A percentile compares a stretch with the other conserved stretches of the same genome.
Evolutionary conservation across 2,113 vertebrate genomes (phyloP).

Genomic region (Cavia aperea): DNA sequence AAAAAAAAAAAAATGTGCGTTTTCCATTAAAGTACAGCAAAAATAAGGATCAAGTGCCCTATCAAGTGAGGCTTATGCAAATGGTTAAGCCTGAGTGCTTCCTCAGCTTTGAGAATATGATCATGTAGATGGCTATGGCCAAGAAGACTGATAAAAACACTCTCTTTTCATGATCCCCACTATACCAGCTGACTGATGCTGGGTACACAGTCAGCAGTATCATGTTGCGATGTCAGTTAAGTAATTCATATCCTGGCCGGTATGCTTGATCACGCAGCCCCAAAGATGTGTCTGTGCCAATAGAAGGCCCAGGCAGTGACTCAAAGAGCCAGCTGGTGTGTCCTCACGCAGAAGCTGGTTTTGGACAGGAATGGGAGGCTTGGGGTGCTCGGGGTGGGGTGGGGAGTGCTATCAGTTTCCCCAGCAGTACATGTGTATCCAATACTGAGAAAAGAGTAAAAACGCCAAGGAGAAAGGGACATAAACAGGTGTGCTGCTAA

Average conservation of each 20-base stretch:
- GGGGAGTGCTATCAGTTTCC: background rate
- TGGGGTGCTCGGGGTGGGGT: accelerated
- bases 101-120: background rate
- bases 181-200: background rate
- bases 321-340: background rate
- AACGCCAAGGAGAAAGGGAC: background rate
- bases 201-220: background rate
- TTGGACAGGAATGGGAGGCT: background rate
- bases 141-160: background rate
- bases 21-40: background rate
- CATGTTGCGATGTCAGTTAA: background rate
- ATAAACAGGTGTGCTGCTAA: constrained; percentile 19
- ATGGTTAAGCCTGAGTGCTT: background rate
- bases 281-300: background rate
- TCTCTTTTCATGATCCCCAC: background rate
- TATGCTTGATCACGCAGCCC: background rate
- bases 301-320: background rate
- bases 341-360: background rate
- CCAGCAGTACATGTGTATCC: background rate
- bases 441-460: background rate
- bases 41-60: background rate
- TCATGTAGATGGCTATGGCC: background rate
- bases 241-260: background rate
- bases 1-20: background rate
- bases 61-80: background rate